phyloP scores from a whole-genome alignment of 2,888 invertebrate genomes.

The Melinaea menophilus region DNA sequence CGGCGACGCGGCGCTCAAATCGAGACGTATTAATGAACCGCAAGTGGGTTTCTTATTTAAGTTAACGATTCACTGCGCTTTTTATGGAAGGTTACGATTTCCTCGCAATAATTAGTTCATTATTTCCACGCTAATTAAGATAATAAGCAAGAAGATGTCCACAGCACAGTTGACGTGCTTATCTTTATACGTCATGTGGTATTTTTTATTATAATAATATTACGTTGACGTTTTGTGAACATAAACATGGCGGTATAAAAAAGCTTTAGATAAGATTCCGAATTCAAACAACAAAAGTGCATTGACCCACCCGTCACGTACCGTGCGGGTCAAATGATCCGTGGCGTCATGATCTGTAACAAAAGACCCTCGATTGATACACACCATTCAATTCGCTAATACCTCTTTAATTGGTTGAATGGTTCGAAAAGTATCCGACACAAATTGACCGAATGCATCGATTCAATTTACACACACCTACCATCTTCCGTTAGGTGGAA shows the following conservation, averaged over 20 bases:
- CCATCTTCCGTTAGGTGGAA: slow-evolving; percentile 22
- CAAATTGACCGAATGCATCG: slow-evolving; percentile 38
- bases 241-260: slow-evolving; percentile 30
- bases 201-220: slow-evolving; percentile 5
- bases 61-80: slow-evolving; percentile 1
- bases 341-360: slow-evolving; percentile 57
- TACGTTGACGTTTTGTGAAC: slow-evolving; percentile 10
- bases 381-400: slow-evolving; percentile 71
- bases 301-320: slow-evolving; percentile 47
- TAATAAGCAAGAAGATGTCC: too few relatives aligned
- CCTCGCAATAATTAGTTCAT: not conserved
- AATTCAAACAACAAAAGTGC: slow-evolving; percentile 49
- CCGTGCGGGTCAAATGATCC: slow-evolving; percentile 60
- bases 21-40: slow-evolving; percentile 19
- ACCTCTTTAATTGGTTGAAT: slow-evolving; percentile 69
- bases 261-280: slow-evolving; percentile 34
- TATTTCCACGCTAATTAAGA: not conserved
- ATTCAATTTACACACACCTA: slow-evolving; percentile 33
- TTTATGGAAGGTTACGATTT: not conserved
- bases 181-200: not conserved
- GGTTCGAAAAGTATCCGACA: slow-evolving; percentile 48
- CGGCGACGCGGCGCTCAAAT: too few relatives aligned
- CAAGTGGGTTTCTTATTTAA: slow-evolving; percentile 12
- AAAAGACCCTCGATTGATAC: slow-evolving; percentile 65
- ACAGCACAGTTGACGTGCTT: not conserved